phyloP scores from a whole-genome alignment of 2,888 invertebrate species.

The Xestia c-nigrum region DNA sequence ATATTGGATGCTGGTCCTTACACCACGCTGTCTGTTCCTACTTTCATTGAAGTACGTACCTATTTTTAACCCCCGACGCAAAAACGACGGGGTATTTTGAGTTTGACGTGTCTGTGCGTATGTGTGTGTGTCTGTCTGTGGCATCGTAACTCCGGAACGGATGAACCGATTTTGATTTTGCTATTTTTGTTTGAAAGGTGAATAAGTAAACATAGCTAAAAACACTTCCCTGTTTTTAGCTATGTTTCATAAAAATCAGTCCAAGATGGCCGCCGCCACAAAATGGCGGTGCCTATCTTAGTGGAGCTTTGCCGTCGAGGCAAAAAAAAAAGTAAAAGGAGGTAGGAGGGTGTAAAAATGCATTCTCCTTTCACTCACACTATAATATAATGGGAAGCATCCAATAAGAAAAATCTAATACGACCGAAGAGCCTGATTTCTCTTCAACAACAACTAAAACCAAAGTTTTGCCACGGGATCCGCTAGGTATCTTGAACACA shows the following conservation, averaged over 20 bases:
- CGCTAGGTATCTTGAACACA: background rate
- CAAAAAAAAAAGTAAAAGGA: background rate
- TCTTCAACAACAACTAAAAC: background rate
- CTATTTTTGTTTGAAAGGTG: no score
- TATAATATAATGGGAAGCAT: no score
- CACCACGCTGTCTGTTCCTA: conserved; percentile 75
- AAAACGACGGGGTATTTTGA: no score
- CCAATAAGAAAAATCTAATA: background rate
- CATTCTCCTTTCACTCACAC: no score
- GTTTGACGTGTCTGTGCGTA: no score
- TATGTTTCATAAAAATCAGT: no score
- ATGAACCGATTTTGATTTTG: no score
- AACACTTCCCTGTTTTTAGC: no score
- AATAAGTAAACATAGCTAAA: no score
- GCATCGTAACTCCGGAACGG: no score
- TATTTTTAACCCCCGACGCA: background rate
- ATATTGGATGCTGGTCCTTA: conserved; percentile 79
- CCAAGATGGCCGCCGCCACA: no score
- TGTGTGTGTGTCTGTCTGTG: no score
- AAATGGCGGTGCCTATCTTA: background rate
- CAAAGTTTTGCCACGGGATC: background rate
- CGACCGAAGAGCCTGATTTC: background rate
- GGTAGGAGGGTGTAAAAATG: background rate
- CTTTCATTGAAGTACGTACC: conserved; percentile 77
- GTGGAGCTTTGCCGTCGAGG: background rate